Evolutionary conservation across 2,797 vertebrate species (phyloP), one percentile per base, ranked within the genome.

Genomic region (Myripristis jacobus): DNA sequence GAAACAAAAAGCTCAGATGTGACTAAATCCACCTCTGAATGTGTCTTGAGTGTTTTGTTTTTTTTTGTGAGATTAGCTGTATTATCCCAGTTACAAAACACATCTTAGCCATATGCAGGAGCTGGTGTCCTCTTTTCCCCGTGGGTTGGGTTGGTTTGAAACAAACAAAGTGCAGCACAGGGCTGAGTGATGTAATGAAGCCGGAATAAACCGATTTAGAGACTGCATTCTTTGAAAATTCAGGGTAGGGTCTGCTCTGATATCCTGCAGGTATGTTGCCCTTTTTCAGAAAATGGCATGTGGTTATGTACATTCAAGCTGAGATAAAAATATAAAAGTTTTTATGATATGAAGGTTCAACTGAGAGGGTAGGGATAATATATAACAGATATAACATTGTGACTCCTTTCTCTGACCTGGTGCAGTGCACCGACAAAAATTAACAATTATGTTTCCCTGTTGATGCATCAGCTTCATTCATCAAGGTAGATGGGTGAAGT

Each of bases 381-480:
- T n/a, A n/a, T n/a, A n/a, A n/a, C n/a, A n/a, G 2, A 50, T 69
- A 68, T 59, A 22, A 79, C 70, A 73, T 24, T 38, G 1, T 65
- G 57, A 64, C 47, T 46, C 15, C 19, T 21, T 8, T 50, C 2
- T 3, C 19, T 53, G 50, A 4, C 50, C 38, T 61, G 6, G 51
- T 21, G 10, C 3, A 2, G n/a, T n/a, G n/a, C n/a, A n/a, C n/a
- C n/a, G n/a, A n/a, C n/a, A n/a, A 66, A 59, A 53, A 65, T 81
- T 2, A 69, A 13, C 4, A 70, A 13, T 46, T 1, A 36, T n/a
- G n/a, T n/a, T 1, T 67, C 41, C 57, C 51, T 6, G 22, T 27
- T 31, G 11, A 43, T 61, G 43, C 41, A 60, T 44, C 34, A 53
- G 29, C 18, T 34, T 46, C 9, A 62, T 71, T 56, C 59, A 36